Conservation (phyloP, 2,888 invertebrate species). For the Scaptomyza polygonia region DNA sequence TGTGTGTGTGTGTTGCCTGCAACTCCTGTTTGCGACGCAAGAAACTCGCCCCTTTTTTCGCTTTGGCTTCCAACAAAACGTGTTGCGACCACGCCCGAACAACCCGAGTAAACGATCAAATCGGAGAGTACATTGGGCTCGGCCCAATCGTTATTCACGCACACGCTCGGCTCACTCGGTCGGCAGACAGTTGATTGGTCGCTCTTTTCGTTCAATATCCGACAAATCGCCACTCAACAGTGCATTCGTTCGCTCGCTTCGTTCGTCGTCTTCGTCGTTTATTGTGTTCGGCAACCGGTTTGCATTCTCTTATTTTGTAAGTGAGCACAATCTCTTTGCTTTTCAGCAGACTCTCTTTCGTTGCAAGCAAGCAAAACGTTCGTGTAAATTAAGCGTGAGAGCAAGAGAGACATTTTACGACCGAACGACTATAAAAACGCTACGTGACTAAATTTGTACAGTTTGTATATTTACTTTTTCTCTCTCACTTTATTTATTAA, state of each 20-base stretch:
- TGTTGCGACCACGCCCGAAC: slow-evolving; percentile 36
- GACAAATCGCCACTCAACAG: slow-evolving; percentile 40
- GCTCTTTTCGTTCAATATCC: slow-evolving; percentile 40
- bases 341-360: slow-evolving; percentile 24
- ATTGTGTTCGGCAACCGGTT: slow-evolving; percentile 51
- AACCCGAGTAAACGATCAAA: slow-evolving; percentile 44
- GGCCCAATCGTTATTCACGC: slow-evolving; percentile 22
- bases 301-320: slow-evolving; percentile 23
- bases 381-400: slow-evolving; percentile 6
- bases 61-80: slow-evolving; percentile 11
- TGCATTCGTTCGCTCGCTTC: slow-evolving; percentile 1
- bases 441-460: too few species aligned
- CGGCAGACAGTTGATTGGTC: slow-evolving; percentile 42
- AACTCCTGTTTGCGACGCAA: slow-evolving; percentile 12
- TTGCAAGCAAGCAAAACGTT: background rate
- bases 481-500: too few species aligned
- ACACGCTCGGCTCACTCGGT: slow-evolving; percentile 33
- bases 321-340: slow-evolving; percentile 12
- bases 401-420: background rate
- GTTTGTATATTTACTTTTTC: too few species aligned
- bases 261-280: slow-evolving; percentile 12
- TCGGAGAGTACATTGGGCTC: slow-evolving; percentile 10
- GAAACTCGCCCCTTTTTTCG: slow-evolving; percentile 49
- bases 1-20: background rate
- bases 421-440: too few species aligned